Conservation (phyloP, 2,888 invertebrate genomes). For the Atethmia centrago region DNA sequence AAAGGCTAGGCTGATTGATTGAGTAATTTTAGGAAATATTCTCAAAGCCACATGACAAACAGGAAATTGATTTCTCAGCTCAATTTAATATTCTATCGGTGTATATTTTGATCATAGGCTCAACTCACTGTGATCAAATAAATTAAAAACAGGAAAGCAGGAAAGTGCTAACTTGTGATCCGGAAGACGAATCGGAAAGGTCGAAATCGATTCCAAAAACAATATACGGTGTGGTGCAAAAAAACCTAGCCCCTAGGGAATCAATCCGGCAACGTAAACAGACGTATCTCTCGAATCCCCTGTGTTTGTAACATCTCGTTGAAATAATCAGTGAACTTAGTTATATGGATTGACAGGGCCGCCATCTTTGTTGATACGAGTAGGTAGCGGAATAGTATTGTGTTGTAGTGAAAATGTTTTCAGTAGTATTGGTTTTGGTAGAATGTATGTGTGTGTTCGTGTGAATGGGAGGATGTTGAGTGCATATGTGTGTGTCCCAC, state of each 20-base stretch:
- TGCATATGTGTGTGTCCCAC: too few species aligned
- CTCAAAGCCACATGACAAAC: too few species aligned
- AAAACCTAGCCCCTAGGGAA: constrained; percentile 56
- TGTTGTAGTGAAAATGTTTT: constrained; percentile 2
- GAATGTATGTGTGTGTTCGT: too few species aligned
- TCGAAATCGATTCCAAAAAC: constrained; percentile 48
- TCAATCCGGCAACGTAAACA: constrained; percentile 62
- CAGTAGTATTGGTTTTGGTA: constrained; percentile 3
- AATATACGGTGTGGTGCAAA: constrained; percentile 52
- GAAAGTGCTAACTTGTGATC: background rate
- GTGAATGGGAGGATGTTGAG: too few species aligned
- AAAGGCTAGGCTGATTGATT: too few species aligned
- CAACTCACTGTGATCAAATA: too few species aligned
- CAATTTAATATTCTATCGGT: too few species aligned
- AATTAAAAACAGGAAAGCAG: background rate
- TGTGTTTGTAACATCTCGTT: constrained; percentile 54
- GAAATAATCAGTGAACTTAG: constrained; percentile 61
- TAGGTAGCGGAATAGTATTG: constrained; percentile 2
- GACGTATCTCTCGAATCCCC: constrained; percentile 53
- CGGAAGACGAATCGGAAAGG: constrained; percentile 16
- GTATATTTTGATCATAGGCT: too few species aligned
- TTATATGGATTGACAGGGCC: constrained; percentile 41
- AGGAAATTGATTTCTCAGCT: too few species aligned
- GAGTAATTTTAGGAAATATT: too few species aligned
- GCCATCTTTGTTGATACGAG: constrained; percentile 38